Base-by-base conservation (phyloP, 2,113 vertebrate species). In the Onychostoma macrolepis region DNA sequence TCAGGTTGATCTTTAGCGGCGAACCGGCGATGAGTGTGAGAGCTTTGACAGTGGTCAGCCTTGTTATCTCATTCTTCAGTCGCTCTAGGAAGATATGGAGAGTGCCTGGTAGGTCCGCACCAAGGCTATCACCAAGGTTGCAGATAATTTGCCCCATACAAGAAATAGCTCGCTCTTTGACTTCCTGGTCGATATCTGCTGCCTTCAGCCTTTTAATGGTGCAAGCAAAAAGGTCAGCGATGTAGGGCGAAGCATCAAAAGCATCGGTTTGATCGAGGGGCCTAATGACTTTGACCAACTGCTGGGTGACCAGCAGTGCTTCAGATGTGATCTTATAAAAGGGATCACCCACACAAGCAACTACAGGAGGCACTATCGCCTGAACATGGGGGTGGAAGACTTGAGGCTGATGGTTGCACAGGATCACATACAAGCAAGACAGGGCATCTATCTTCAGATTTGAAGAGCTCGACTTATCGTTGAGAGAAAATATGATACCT, bases 311-410 rank as follows among this genome's bases (percentile, higher is more conserved):
- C 75, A 99, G 94, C 91, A 99, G 96, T 0, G 98, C 98, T 95
- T 99, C 98, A 0, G 98, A 99, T 36, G 98, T 99, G 92, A 99
- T 99, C 95, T 99, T 99, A 92, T 99, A 99, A 93, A 99, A 99
- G 17, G 97, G 97, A 92, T 99, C 98, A 90, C 98, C 97, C 84
- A 99, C 98, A 85, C 97, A 99, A 85, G 97, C 97, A 90, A 99
- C 98, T 89, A 99, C 97, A 8, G 98, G 97, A 84, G 97, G 97
- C 87, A 99, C 97, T 88, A 99, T 94, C 17, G 97, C 97, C 84
- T 98, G 97, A 86, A 99, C 97, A 2, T 99, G 98, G 90, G 97
- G 96, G 91, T 99, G 98, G 96, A 99, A 99, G 93, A 98, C 97
- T 78, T 98, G 97, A 83, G 98, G 97, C 83, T 97, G 96, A 91